phyloP scores from a whole-genome alignment of 2,888 invertebrate genomes.

The Brachyptera putata region DNA sequence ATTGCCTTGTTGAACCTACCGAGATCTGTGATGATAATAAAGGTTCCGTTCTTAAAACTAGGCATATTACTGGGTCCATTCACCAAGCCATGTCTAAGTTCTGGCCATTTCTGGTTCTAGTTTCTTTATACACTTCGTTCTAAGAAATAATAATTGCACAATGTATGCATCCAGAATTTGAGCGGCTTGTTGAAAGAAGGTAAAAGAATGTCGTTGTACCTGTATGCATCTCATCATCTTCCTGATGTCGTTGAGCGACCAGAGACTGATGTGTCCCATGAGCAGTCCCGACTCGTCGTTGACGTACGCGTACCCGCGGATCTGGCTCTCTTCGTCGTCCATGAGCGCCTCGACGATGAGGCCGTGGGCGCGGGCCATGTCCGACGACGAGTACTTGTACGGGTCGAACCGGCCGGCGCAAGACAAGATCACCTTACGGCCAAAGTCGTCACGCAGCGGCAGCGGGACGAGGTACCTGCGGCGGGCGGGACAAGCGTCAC shows the following conservation, averaged over 20 bases:
- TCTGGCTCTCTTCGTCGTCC: constrained; percentile 79
- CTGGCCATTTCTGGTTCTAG: too few species aligned
- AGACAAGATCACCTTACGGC: constrained; percentile 73
- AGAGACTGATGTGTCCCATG: constrained; percentile 77
- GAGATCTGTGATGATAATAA: too few species aligned
- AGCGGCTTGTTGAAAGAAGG: too few species aligned
- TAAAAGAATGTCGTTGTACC: constrained; percentile 49
- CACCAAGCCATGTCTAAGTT: too few species aligned
- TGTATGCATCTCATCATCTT: constrained; percentile 75
- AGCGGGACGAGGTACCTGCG: constrained; percentile 46
- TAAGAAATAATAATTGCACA: too few species aligned
- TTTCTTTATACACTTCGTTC: too few species aligned
- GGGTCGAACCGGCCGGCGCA: constrained; percentile 71
- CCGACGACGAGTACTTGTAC: constrained; percentile 68
- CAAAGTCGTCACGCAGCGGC: constrained; percentile 65
- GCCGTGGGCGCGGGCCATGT: constrained; percentile 82
- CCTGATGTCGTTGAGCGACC: constrained; percentile 74
- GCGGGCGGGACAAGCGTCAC: too few species aligned
- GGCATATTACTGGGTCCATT: too few species aligned
- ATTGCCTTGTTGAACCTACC: too few species aligned
- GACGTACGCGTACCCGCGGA: constrained; percentile 78
- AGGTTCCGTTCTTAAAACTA: too few species aligned
- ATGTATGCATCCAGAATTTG: too few species aligned
- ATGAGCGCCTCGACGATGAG: constrained; percentile 78
- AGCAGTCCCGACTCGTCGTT: constrained; percentile 79